phyloP scores from a whole-genome alignment of 1,140 invertebrate genomes.

The Muscidifurax raptorellus region DNA sequence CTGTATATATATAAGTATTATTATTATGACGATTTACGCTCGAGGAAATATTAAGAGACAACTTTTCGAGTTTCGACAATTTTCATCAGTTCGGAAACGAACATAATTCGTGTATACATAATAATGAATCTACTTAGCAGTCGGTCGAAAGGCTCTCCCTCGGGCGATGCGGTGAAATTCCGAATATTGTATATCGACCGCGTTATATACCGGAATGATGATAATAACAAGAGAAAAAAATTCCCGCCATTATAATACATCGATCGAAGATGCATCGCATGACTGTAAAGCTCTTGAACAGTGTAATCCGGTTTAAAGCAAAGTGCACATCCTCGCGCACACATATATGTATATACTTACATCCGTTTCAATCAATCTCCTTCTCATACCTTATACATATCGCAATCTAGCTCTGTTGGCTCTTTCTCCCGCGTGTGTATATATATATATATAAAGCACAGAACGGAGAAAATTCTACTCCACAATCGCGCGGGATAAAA shows the following conservation, averaged over 20 bases:
- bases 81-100: no score
- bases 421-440: neutral
- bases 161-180: no score
- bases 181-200: no score
- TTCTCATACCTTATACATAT: constrained; percentile 39
- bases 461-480: neutral
- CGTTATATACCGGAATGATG: neutral
- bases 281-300: no score
- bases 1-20: neutral
- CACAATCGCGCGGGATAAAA: neutral
- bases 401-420: constrained; percentile 15
- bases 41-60: neutral
- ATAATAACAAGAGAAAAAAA: no score
- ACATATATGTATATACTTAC: no score
- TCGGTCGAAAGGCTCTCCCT: no score
- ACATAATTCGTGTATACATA: no score
- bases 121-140: no score
- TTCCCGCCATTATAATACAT: no score
- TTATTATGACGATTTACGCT: constrained; percentile 20
- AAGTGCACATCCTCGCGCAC: neutral
- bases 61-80: neutral
- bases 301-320: neutral
- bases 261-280: no score
- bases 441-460: neutral
- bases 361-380: constrained; percentile 32